Percentiles rank a stretch among this genome's conserved stretches.
Conservation (phyloP, 2,888 invertebrate species). For the Drosophila macrothrix region DNA sequence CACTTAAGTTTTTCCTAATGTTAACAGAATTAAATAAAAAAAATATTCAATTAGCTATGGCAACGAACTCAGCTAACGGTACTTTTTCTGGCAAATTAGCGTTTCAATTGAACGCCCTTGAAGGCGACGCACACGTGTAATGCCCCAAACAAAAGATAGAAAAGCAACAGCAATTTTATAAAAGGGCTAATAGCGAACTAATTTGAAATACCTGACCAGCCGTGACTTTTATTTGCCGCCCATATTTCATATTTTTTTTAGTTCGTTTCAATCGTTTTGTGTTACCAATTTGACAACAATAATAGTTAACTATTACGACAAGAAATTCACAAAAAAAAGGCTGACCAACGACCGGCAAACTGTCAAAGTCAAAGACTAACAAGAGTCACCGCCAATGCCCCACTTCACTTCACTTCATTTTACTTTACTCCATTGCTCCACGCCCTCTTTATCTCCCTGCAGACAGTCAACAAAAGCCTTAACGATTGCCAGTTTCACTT, state of each 20-base stretch:
- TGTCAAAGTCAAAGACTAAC: conserved; percentile 71
- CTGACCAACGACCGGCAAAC: conserved; percentile 31
- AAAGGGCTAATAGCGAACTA: conserved; percentile 59
- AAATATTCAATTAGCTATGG: conserved; percentile 49
- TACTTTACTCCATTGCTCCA: not conserved
- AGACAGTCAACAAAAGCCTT: conserved; percentile 29
- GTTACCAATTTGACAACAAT: conserved; percentile 42
- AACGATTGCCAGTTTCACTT: conserved; percentile 40
- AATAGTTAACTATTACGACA: conserved; percentile 18
- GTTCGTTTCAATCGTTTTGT: conserved; percentile 7
- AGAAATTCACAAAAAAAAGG: conserved; percentile 3
- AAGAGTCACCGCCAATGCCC: conserved; percentile 32
- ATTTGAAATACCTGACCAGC: conserved; percentile 47
- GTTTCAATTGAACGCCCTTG: conserved; percentile 34
- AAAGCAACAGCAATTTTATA: conserved; percentile 29
- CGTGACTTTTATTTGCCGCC: conserved; percentile 36
- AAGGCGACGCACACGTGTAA: conserved; percentile 64
- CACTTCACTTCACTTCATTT: conserved; percentile 28
- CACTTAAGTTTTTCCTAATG: conserved; percentile 30
- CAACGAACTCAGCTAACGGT: conserved; percentile 55
- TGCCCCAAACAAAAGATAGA: conserved; percentile 40
- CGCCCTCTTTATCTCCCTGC: not conserved
- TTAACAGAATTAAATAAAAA: conserved; percentile 17
- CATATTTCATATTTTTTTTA: conserved; percentile 17
- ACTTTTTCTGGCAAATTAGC: conserved; percentile 1